Evolutionary conservation across 1,140 invertebrate genomes (phyloP), one percentile per base, ranked within the genome.

Genomic region (Lordiphosa stackelbergi): DNA sequence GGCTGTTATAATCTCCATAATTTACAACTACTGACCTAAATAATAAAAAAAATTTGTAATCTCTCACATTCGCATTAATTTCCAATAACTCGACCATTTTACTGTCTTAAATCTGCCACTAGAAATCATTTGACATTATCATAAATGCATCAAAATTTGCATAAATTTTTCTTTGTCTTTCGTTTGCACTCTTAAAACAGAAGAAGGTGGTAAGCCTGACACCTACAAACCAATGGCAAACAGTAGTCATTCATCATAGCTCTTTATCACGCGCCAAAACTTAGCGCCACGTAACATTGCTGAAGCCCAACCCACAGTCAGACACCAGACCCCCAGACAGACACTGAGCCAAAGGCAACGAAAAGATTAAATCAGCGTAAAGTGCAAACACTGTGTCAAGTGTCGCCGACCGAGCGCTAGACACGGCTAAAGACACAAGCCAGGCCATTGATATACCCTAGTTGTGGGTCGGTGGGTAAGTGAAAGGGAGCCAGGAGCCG

Each of bases 301-400:
- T 34, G 10, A 2, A 53, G 54, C 9, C 34, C 13, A 36, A 10
- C 10, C 47, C 43, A 31, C 43, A 46, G 9, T 37, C n/a, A 37
- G 31, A 49, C 47, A 19, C 31, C 8, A 31, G 47, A 8, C 35
- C 49, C 49, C 62, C 49, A 73, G 62, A 47, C 53, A 48, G 66
- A 55, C 65, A 53, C 55, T 66, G 41, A 58, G 66, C 73, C 63
- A 62, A 65, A 42, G 73, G 73, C 73, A 71, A 57, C 58, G 59
- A 58, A 69, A 62, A 77, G 73, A 77, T 77, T 77, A 77, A 77
- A 77, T 77, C 73, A 77, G 73, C 73, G 73, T 69, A 77, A 77
- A 77, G 73, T 77, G 73, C 73, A 77, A 77, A 77, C 73, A 77
- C 73, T 77, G 68, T 72, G 73, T 77, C 73, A 77, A 77, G 73